phyloP scores from a whole-genome alignment of 2,888 invertebrate species.

The Aethes cnicana region DNA sequence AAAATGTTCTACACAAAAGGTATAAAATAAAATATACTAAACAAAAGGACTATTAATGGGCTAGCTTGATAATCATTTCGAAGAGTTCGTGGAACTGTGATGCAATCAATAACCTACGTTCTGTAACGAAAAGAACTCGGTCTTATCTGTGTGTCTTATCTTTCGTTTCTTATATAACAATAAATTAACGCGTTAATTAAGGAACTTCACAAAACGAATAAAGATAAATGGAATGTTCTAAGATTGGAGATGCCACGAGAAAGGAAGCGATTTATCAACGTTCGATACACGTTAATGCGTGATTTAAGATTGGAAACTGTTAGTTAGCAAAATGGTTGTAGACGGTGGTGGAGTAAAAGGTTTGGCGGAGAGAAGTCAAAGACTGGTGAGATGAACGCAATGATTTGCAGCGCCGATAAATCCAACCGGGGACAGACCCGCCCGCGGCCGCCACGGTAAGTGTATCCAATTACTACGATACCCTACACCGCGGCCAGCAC shows the following conservation, averaged over 20 bases:
- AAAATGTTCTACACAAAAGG: not conserved
- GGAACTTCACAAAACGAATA: slow-evolving; percentile 15
- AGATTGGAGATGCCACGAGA: slow-evolving; percentile 13
- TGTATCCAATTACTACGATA: slow-evolving; percentile 75
- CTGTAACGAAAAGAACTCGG: slow-evolving; percentile 28
- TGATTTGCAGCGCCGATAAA: slow-evolving; percentile 73
- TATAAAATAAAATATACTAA: slow-evolving; percentile 8
- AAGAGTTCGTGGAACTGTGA: slow-evolving; percentile 42
- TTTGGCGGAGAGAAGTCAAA: slow-evolving; percentile 40
- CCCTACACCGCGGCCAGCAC: slow-evolving; percentile 43
- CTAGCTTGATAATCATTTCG: slow-evolving; percentile 4
- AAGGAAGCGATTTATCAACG: slow-evolving; percentile 22
- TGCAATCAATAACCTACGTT: slow-evolving; percentile 37
- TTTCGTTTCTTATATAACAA: slow-evolving; percentile 37
- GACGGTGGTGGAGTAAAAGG: slow-evolving; percentile 18
- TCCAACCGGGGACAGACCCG: slow-evolving; percentile 61
- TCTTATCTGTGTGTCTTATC: slow-evolving; percentile 36
- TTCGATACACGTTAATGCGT: slow-evolving; percentile 5
- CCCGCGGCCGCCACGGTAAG: slow-evolving; percentile 70
- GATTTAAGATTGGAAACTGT: slow-evolving; percentile 19
- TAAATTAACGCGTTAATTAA: slow-evolving; percentile 37
- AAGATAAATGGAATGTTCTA: slow-evolving; percentile 12
- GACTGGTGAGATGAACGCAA: slow-evolving; percentile 59
- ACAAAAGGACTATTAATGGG: slow-evolving; percentile 18
- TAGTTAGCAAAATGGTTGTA: slow-evolving; percentile 6